phyloP scores from a whole-genome alignment of 2,888 invertebrate species.

The Cistogaster globosa region DNA sequence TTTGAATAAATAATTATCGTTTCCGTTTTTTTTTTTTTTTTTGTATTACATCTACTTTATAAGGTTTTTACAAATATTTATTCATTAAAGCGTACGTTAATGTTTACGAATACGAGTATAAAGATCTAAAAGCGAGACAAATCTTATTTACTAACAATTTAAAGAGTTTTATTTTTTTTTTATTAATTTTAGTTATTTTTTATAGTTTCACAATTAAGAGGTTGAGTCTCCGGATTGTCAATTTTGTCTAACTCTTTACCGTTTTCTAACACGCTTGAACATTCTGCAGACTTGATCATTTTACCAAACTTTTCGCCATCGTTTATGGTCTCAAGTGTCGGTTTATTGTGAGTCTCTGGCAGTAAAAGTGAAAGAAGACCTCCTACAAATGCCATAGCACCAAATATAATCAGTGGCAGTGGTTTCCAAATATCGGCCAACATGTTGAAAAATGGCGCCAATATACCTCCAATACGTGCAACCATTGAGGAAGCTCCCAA shows the following conservation, averaged over 20 bases:
- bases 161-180: not conserved
- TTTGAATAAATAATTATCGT: too few species aligned
- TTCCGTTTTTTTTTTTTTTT: too few species aligned
- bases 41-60: too few species aligned
- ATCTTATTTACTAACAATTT: not conserved
- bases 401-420: conserved; percentile 89
- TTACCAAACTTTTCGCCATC: conserved; percentile 89
- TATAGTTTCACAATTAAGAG: conserved; percentile 72
- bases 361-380: conserved; percentile 88
- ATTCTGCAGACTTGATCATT: conserved; percentile 63
- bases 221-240: conserved; percentile 73
- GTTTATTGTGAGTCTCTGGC: conserved; percentile 91
- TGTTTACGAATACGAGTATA: not conserved
- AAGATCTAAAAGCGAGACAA: not conserved
- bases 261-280: conserved; percentile 72
- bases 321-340: conserved; percentile 90
- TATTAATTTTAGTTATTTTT: not conserved
- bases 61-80: too few species aligned
- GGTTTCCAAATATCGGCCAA: conserved; percentile 85
- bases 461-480: conserved; percentile 89
- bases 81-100: not conserved
- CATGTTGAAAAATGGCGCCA: conserved; percentile 91
- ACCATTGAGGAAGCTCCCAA: conserved; percentile 94
- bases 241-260: conserved; percentile 72
- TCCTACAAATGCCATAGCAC: conserved; percentile 88